Evolutionary conservation across 2,113 vertebrate genomes (phyloP).

Genomic region (Hemibagrus wyckioides): DNA sequence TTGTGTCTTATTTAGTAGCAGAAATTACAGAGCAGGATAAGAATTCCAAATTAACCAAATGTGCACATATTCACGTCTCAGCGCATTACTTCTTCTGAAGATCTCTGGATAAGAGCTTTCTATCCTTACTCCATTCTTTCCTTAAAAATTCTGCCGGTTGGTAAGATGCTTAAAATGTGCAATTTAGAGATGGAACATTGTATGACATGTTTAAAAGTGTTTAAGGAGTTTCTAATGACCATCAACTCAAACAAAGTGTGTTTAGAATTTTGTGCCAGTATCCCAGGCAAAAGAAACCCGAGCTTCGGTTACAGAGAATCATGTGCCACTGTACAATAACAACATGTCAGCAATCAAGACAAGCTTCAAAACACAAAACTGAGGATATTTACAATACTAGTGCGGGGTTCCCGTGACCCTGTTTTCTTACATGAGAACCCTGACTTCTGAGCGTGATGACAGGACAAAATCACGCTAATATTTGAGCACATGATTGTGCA

Average conservation of each 20-base stretch:
- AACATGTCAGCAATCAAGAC: constrained; percentile 14
- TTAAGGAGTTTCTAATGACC: background rate
- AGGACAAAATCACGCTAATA: constrained; percentile 6
- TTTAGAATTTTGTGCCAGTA: constrained; percentile 37
- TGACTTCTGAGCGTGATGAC: background rate
- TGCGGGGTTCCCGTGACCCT: background rate
- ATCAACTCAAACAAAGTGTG: constrained; percentile 20
- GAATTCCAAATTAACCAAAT: background rate
- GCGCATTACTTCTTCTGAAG: background rate
- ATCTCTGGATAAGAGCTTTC: background rate
- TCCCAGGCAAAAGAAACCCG: constrained; percentile 21
- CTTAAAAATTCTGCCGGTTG: background rate
- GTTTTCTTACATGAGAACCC: background rate
- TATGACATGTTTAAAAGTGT: constrained; percentile 14
- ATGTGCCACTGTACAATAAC: constrained; percentile 35
- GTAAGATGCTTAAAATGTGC: background rate
- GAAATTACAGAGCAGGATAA: background rate
- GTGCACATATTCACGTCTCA: background rate
- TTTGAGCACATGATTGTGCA: background rate
- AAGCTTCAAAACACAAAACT: background rate
- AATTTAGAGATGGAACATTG: background rate
- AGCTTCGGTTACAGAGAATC: background rate
- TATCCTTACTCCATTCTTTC: background rate
- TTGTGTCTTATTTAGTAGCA: background rate
- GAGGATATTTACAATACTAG: background rate